Base-by-base conservation (phyloP, 2,797 vertebrate species). In the Cirrhinus molitorella region DNA sequence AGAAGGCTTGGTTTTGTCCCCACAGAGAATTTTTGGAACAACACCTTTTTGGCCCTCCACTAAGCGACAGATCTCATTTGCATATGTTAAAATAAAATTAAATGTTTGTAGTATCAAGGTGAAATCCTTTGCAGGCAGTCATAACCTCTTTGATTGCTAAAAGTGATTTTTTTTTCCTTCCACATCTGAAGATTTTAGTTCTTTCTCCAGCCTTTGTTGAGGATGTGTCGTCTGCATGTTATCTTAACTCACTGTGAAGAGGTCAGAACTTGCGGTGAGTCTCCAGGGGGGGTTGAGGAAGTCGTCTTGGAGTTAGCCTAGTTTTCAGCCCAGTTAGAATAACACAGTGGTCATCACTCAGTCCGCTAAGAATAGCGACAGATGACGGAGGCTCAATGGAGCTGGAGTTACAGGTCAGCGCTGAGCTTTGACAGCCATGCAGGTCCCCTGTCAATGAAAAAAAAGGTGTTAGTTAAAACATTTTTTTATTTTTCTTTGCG, bases 281-380 rank as follows among this genome's bases (percentile, higher is more conserved):
- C 51, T 78, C 63, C 5, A 16, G 45, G 11, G 40, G 40, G 40
- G 28, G 63, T 45, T 61, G 43, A 78, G n/a, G 68, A 81, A 79
- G 79, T 86, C 80, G 51, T 76, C 79, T 84, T 55, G 43, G 34
- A 75, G 66, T 74, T 85, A 85, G 83, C 82, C 85, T 76, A 82
- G 53, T 83, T 88, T 85, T 85, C 77, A 77, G 67, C 83, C 57
- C 79, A 28, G 75, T 84, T 85, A 81, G 79, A 86, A 84, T 76
- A 86, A 75, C 59, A 63, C 75, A 55, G 45, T 25, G 72, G 80
- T 79, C 84, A 85, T 87, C 86, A 82, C 75, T 79, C 78, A 81
- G 55, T 76, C 31, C 12, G 9, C 82, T 85, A 82, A 84, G 75
- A 86, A 86, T 86, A 88, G 86, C 49, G n/a, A 37, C 21, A 17